Conservation (phyloP, 2,888 invertebrate species). For the Agrenia bidenticulata region DNA sequence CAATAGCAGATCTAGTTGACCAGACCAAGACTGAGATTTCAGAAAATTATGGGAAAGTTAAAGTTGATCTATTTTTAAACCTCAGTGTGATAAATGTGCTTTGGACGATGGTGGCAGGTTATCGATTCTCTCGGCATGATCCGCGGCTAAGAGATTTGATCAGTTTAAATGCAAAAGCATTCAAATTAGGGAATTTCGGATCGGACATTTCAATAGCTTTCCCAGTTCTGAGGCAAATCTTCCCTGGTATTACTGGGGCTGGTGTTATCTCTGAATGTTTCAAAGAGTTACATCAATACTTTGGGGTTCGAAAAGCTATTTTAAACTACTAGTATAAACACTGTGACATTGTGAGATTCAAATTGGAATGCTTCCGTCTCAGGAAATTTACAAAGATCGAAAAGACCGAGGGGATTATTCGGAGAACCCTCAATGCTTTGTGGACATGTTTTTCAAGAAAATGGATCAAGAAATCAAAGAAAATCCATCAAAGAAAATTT, state of each 20-base stretch:
- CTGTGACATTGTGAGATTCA: not conserved
- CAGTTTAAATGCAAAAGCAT: constrained; percentile 11
- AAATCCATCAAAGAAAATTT: not conserved
- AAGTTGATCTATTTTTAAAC: constrained; percentile 17
- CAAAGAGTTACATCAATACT: constrained; percentile 10
- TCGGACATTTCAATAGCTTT: constrained; percentile 8
- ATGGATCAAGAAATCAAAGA: not conserved
- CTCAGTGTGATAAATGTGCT: constrained; percentile 30
- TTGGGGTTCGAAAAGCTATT: no score
- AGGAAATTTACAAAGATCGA: not conserved
- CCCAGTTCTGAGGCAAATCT: constrained; percentile 14
- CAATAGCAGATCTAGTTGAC: constrained; percentile 26
- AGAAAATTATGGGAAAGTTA: not conserved
- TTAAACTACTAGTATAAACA: no score
- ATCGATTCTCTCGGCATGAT: constrained; percentile 23
- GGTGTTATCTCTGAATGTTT: not conserved
- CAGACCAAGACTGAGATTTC: not conserved
- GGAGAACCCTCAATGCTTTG: not conserved
- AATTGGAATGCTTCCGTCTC: not conserved
- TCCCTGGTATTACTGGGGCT: constrained; percentile 5
- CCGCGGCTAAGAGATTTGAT: constrained; percentile 17
- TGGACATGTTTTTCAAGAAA: constrained; percentile 1
- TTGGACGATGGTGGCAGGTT: constrained; percentile 34
- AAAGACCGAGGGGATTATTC: not conserved
- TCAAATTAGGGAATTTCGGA: constrained; percentile 21